Evolutionary conservation across 2,888 invertebrate species (phyloP).

Genomic region (Acrobasis suavella): DNA sequence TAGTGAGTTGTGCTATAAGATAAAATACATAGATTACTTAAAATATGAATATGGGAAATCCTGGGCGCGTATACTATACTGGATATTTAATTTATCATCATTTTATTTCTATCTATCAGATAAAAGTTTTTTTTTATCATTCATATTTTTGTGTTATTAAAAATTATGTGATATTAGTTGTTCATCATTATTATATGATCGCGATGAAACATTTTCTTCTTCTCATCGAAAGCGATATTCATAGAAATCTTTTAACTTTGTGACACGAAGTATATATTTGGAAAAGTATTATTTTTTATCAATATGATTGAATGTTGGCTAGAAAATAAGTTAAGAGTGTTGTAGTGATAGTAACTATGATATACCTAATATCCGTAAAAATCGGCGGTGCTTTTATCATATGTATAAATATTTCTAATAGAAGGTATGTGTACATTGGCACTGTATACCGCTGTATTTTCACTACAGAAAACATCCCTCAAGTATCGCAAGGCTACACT

Average conservation of each 20-base stretch:
- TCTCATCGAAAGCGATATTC: too few species aligned
- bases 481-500: too few species aligned
- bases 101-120: not conserved
- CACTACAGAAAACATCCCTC: too few species aligned
- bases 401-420: not conserved
- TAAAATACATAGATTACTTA: not conserved
- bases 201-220: too few species aligned
- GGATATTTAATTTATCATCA: not conserved
- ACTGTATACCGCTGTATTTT: too few species aligned
- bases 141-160: not conserved
- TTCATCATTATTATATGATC: too few species aligned
- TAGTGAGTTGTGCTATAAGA: not conserved
- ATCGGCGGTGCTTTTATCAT: not conserved
- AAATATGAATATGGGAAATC: slow-evolving; percentile 2
- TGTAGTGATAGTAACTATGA: not conserved
- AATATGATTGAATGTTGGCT: slow-evolving; percentile 3
- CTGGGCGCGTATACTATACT: not conserved
- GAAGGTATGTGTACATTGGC: too few species aligned
- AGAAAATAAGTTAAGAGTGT: not conserved
- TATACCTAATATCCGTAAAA: not conserved
- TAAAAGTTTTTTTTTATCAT: not conserved
- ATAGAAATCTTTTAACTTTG: too few species aligned
- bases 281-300: not conserved
- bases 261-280: not conserved
- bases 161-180: not conserved